phyloP scores from a whole-genome alignment of 2,797 vertebrate genomes.

The Acipenser transmontanus region DNA sequence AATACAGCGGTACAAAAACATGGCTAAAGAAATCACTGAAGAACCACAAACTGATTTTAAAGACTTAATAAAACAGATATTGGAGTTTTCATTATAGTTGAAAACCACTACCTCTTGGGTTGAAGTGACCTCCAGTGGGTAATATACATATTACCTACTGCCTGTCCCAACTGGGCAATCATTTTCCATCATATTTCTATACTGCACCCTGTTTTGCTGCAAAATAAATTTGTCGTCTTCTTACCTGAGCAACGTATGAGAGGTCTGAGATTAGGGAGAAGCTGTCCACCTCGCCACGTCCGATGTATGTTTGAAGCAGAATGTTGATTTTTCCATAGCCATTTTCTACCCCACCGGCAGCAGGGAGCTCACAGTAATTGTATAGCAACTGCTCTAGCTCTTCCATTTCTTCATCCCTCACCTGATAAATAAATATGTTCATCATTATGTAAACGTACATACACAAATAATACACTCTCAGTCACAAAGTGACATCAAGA shows the following conservation, averaged over 20 bases:
- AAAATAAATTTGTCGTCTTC: constrained; percentile 11
- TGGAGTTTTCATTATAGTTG: no score
- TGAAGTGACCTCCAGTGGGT: no score
- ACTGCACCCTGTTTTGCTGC: no score
- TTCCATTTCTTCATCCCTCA: constrained; percentile 90
- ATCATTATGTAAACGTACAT: no score
- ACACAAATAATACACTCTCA: not conserved
- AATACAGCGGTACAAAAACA: no score
- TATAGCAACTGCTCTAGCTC: constrained; percentile 80
- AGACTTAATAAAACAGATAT: no score
- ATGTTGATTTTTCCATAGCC: constrained; percentile 96
- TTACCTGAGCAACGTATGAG: constrained; percentile 92
- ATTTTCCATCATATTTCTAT: no score
- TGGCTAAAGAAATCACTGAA: no score
- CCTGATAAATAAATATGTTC: constrained; percentile 46
- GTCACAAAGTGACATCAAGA: not conserved
- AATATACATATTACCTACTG: no score
- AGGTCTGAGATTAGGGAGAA: constrained; percentile 98
- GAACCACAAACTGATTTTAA: no score
- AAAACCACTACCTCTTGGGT: no score
- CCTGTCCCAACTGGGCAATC: no score
- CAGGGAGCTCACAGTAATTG: constrained; percentile 81
- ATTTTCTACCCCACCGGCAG: constrained; percentile 90
- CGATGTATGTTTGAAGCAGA: constrained; percentile 91
- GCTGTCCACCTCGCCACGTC: constrained; percentile 89